Evolutionary conservation across 2,797 vertebrate species (phyloP).

Genomic region (Sebastes cheni): DNA sequence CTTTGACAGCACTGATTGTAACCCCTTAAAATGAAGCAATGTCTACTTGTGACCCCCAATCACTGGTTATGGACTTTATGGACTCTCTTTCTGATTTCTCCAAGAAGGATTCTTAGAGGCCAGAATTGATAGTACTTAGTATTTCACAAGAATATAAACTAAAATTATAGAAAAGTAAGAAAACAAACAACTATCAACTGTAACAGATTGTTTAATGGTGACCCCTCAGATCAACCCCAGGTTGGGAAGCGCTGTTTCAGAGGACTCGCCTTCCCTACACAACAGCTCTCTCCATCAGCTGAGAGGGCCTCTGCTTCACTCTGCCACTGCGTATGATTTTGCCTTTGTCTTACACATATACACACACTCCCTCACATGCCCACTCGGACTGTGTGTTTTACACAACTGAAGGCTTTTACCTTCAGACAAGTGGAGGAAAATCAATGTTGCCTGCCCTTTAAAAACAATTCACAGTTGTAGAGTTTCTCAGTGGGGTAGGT

Average conservation of each 20-base stretch:
- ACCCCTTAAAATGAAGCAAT: no score
- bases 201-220: not conserved
- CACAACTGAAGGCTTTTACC: conserved; percentile 52
- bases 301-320: not conserved
- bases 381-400: conserved; percentile 34
- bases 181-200: not conserved
- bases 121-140: not conserved
- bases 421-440: conserved; percentile 43
- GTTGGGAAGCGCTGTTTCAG: not conserved
- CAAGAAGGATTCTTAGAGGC: not conserved
- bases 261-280: not conserved
- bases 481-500: conserved; percentile 13
- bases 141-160: not conserved
- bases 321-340: conserved; percentile 30
- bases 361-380: not conserved
- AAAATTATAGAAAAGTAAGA: not conserved
- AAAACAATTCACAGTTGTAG: conserved; percentile 56
- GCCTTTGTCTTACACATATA: conserved; percentile 27
- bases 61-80: not conserved
- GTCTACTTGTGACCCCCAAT: no score
- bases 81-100: not conserved
- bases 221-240: not conserved
- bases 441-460: conserved; percentile 68
- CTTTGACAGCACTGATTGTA: not conserved
- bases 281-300: not conserved